Evolutionary conservation across 2,888 invertebrate species (phyloP), one percentile per base, ranked within the genome.

Genomic region (Glyphotaelius pellucidus): DNA sequence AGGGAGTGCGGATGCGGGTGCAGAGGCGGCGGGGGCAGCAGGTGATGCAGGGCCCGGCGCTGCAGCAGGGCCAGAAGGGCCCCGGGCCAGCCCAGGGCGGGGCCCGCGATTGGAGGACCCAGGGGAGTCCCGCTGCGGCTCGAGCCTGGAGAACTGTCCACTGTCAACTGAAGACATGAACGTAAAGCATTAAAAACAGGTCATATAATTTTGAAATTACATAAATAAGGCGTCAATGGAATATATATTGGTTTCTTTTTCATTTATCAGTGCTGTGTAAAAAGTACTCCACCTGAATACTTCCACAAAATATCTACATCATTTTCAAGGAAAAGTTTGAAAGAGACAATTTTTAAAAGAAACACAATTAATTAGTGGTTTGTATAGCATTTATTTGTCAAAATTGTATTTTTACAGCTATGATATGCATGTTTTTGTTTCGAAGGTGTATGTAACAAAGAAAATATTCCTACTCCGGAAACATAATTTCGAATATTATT

Each of bases 391-490:
- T 97, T 97, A 97, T 97, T 97, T 97, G 97, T 97, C 97, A 97
- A 97, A 97, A 97, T 97, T 97, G 97, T 97, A 97, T 97, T 97
- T 97, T 98, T 98, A 98, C 98, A 98, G 97, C 98, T 98, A 98
- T 98, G 98, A 98, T 98, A 98, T 98, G 98, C 98, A 98, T 98
- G 97, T 97, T 97, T 97, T 97, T 97, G 97, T 97, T 97, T 97
- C 97, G 96, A 97, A 96, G 95, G 94, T 93, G 93, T 93, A 89
- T 90, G 42, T 90, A 90, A 90, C 38, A 81, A 90, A 90, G 30
- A 19, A 90, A 81, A 90, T 31, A 90, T 90, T 89, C 31, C 38
- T 80, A 90, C 42, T 67, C 81, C 81, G 47, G 42, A 90, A 81
- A 90, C 38, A 80, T 47, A 47, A 90, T 47, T 88, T 87, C n/a